A percentile compares a stretch with the other conserved stretches of the same genome.
These are phyloP conservation scores for Microchirus variegatus DNA, from an alignment of 2,797 vertebrate genomes.

Conservation along the genomic window DNA sequence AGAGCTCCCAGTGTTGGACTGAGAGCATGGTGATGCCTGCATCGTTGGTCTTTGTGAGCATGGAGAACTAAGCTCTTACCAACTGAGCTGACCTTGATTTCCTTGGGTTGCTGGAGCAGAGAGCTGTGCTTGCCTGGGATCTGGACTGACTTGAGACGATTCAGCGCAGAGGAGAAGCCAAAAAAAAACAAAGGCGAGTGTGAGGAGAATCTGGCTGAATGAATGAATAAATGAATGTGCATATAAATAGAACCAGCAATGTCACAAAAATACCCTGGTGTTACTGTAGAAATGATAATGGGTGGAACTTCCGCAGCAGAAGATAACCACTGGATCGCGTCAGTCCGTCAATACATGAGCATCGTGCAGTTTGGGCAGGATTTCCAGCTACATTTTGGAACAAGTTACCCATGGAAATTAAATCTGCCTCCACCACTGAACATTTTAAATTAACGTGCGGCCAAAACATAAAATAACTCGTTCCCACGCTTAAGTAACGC, in stretches of 20 bases:
- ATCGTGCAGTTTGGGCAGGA: too few relatives aligned
- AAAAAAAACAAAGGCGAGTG: conserved; percentile 2
- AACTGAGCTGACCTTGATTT: conserved; percentile 54
- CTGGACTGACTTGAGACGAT: conserved; percentile 9
- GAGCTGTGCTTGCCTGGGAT: conserved; percentile 18
- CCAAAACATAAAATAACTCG: too few relatives aligned
- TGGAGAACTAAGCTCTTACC: conserved; percentile 28
- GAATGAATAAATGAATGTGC: background rate
- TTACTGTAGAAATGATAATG: too few relatives aligned
- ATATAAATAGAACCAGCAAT: background rate
- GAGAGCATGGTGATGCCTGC: conserved; percentile 44
- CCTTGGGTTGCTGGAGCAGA: conserved; percentile 18
- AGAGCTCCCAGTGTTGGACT: conserved; percentile 32
- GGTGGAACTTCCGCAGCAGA: too few relatives aligned
- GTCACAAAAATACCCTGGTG: background rate
- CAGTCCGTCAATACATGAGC: too few relatives aligned
- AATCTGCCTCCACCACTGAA: too few relatives aligned
- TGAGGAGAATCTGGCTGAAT: conserved; percentile 2
- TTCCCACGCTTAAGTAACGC: too few relatives aligned
- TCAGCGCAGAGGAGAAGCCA: conserved; percentile 1
- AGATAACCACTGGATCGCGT: too few relatives aligned
- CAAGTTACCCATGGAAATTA: too few relatives aligned
- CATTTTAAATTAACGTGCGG: too few relatives aligned
- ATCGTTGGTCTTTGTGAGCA: conserved; percentile 46
- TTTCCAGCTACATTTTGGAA: too few relatives aligned